Conservation (phyloP, 2,888 invertebrate genomes). For the Acanthosoma haemorrhoidale region DNA sequence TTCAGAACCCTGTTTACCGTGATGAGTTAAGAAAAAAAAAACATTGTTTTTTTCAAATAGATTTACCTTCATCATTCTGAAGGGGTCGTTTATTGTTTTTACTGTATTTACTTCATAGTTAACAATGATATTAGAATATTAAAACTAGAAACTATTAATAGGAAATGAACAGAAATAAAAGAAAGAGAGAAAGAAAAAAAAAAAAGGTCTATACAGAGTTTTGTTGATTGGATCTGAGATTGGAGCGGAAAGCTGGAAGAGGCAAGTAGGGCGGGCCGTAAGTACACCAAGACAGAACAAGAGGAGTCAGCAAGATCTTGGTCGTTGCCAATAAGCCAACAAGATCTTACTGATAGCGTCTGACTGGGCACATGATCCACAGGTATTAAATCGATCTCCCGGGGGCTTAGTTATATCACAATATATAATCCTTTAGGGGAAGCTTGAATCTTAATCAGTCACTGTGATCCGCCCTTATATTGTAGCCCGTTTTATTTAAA, state of each 20-base stretch:
- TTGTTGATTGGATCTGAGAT: constrained; percentile 6
- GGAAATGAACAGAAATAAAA: too few relatives aligned
- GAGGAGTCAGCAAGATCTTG: neutral
- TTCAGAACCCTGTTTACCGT: too few relatives aligned
- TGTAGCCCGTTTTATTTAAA: neutral
- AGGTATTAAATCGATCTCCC: neutral
- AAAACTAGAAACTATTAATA: too few relatives aligned
- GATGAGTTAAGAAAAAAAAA: too few relatives aligned
- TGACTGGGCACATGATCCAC: constrained; percentile 8
- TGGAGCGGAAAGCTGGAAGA: too few relatives aligned
- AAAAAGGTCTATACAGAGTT: neutral
- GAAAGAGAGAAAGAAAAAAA: neutral
- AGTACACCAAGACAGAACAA: neutral
- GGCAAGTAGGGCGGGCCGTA: neutral
- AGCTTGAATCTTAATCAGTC: neutral
- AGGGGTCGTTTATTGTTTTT: too few relatives aligned
- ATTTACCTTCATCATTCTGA: too few relatives aligned
- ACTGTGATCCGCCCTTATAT: neutral
- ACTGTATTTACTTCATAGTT: too few relatives aligned
- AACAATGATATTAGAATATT: too few relatives aligned
- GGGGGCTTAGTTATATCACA: neutral
- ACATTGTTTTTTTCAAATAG: too few relatives aligned
- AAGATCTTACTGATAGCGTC: constrained; percentile 3
- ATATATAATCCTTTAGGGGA: neutral
- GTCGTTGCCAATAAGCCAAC: constrained; percentile 1